phyloP scores from a whole-genome alignment of 2,888 invertebrate species.

The Therioaphis trifolii region DNA sequence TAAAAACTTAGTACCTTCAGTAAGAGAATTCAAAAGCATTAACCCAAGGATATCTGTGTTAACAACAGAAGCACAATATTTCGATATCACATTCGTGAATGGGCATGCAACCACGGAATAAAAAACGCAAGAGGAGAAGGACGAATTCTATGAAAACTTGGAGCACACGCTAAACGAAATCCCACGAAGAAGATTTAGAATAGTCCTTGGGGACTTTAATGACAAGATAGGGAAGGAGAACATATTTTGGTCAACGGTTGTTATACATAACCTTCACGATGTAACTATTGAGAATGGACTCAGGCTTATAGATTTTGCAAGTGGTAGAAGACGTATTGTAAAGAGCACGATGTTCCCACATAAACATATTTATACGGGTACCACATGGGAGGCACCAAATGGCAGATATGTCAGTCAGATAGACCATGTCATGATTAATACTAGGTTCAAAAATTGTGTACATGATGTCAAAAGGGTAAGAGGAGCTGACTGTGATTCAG shows the following conservation, averaged over 20 bases:
- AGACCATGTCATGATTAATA: too few species aligned
- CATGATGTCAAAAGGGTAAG: too few species aligned
- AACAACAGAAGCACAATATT: too few species aligned
- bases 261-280: slow-evolving; percentile 11
- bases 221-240: slow-evolving; percentile 13
- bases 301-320: slow-evolving; percentile 2
- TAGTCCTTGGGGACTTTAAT: background rate
- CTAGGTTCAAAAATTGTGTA: too few species aligned
- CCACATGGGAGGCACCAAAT: slow-evolving; percentile 10
- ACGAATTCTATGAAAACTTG: slow-evolving; percentile 7
- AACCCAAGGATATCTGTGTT: too few species aligned
- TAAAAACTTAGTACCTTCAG: too few species aligned
- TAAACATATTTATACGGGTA: background rate
- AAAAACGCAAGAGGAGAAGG: slow-evolving; percentile 9
- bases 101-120: too few species aligned
- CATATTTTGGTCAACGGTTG: slow-evolving; percentile 17
- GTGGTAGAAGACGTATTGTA: slow-evolving; percentile 3
- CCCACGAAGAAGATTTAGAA: too few species aligned
- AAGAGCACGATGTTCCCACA: slow-evolving; percentile 14
- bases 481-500: too few species aligned
- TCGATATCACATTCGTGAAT: too few species aligned
- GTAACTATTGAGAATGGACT: slow-evolving; percentile 21
- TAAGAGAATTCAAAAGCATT: too few species aligned
- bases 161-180: slow-evolving; percentile 4
- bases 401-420: slow-evolving; percentile 6